Conservation (phyloP, 2,888 invertebrate genomes). For the Nephrotoma guestfalica region DNA sequence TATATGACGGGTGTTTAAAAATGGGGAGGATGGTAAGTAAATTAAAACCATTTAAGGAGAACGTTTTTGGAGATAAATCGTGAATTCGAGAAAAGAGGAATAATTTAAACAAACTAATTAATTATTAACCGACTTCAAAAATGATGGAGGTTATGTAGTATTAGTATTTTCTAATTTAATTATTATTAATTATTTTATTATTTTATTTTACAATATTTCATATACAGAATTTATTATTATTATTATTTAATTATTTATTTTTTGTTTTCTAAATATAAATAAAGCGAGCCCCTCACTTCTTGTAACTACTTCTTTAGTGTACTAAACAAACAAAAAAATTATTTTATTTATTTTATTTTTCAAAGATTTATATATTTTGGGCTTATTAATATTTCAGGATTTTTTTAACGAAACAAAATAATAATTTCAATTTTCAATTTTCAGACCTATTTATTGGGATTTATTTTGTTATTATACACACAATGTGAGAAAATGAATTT, state of each 20-base stretch:
- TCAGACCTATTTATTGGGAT: not conserved
- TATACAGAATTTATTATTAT: not conserved
- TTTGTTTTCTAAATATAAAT: not conserved
- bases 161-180: not conserved
- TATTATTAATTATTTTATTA: not conserved
- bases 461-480: not conserved
- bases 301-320: not conserved
- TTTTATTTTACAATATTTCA: not conserved
- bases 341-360: not conserved
- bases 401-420: not conserved
- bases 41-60: not conserved
- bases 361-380: not conserved
- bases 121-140: not conserved
- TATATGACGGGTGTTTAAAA: not conserved
- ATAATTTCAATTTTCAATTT: not conserved
- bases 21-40: not conserved
- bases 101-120: not conserved
- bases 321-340: not conserved
- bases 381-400: not conserved
- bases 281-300: not conserved
- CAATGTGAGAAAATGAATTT: not conserved
- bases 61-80: not conserved
- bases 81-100: not conserved
- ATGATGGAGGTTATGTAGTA: not conserved
- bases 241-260: not conserved